A percentile compares a stretch with the other conserved stretches of the same genome.
Conservation (phyloP, 2,113 vertebrate species). For the Cyanistes caeruleus region DNA sequence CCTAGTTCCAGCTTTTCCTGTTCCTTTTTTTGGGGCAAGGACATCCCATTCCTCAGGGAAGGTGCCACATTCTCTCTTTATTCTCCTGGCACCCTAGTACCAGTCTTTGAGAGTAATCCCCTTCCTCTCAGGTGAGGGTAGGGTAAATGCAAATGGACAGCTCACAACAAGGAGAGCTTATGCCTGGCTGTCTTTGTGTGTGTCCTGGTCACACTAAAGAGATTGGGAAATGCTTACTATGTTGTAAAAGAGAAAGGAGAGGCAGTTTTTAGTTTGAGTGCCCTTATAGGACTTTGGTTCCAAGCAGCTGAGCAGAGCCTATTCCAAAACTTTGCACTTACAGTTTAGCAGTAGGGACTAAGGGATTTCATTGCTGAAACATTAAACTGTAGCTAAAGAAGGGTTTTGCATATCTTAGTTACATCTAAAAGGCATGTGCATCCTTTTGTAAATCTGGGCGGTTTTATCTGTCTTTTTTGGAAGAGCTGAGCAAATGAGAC, state of each 20-base stretch:
- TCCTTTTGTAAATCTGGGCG: not conserved
- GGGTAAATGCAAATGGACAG: not conserved
- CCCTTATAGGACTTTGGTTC: not conserved
- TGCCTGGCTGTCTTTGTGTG: rapidly evolving
- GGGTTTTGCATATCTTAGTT: not conserved
- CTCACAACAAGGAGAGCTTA: not conserved
- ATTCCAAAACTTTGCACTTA: not conserved
- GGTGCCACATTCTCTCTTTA: not conserved
- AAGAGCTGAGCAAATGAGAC: not conserved
- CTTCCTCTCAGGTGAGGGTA: not conserved
- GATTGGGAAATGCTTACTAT: not conserved
- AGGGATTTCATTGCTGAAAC: not conserved
- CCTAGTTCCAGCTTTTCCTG: not conserved
- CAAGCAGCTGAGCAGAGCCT: not conserved
- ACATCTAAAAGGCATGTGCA: not conserved
- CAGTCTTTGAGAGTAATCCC: not conserved
- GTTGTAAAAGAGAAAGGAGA: not conserved
- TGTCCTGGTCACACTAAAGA: not conserved
- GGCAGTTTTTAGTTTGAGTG: not conserved
- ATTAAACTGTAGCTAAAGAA: not conserved
- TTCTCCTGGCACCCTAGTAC: not conserved
- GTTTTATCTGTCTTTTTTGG: not conserved
- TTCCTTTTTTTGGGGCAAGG: not conserved
- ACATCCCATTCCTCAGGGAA: not conserved
- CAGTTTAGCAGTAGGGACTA: not conserved